Percentiles rank a stretch among this genome's conserved stretches.
These are phyloP conservation scores for Poecile atricapillus DNA, from an alignment of 2,113 vertebrate species.

Conservation along the genomic window DNA sequence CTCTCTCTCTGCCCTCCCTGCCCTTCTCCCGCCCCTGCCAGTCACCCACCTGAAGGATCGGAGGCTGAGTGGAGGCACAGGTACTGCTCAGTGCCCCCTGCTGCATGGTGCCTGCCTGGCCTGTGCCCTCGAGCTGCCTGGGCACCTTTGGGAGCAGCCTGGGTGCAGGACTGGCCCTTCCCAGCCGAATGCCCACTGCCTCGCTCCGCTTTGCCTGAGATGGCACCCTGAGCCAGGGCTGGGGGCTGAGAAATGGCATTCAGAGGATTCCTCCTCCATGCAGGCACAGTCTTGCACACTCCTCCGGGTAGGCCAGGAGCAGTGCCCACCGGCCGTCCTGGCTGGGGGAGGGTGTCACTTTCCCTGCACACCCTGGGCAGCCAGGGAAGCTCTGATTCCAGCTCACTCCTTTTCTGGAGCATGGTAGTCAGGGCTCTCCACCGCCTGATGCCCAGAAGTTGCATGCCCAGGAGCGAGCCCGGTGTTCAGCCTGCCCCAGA, in stretches of 20 bases:
- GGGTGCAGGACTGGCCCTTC: not conserved
- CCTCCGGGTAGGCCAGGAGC: not conserved
- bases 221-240: not conserved
- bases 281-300: not conserved
- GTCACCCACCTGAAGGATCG: slow-evolving; percentile 98
- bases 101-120: slow-evolving; percentile 50
- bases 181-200: not conserved
- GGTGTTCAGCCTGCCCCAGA: not conserved
- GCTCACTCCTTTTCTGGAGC: not conserved
- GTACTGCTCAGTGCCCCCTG: slow-evolving; percentile 71
- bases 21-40: slow-evolving; percentile 79
- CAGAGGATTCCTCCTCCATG: accelerated
- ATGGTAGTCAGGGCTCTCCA: accelerated
- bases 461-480: not conserved
- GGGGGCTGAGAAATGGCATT: not conserved
- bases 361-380: not conserved
- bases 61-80: slow-evolving; percentile 96
- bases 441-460: not conserved
- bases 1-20: slow-evolving; percentile 30
- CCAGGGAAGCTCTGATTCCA: not conserved
- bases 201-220: not conserved
- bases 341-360: not conserved
- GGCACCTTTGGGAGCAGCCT: slow-evolving; percentile 14
- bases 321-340: not conserved
- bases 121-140: not conserved